Conservation (phyloP, 2,888 invertebrate genomes). For the Eueremaeus valkanovi region DNA sequence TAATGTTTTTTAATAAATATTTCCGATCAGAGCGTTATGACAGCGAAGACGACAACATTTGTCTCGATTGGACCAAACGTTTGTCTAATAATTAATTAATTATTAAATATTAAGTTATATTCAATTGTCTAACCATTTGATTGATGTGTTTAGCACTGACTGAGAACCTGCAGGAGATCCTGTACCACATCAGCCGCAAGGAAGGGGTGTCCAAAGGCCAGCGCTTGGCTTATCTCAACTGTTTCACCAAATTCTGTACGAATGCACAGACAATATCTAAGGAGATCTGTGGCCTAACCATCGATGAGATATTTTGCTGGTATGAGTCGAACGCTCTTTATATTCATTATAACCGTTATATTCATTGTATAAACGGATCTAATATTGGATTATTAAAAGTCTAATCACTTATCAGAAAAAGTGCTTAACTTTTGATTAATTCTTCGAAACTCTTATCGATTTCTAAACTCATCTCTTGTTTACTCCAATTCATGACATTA, state of each 20-base stretch:
- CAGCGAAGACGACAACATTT: constrained; percentile 48
- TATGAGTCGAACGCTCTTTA: constrained; percentile 54
- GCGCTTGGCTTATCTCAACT: constrained; percentile 80
- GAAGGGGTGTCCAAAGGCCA: constrained; percentile 67
- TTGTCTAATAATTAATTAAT: constrained; percentile 17
- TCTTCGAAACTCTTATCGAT: too few species aligned
- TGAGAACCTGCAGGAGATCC: constrained; percentile 60
- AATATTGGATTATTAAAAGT: too few species aligned
- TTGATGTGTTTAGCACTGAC: constrained; percentile 54
- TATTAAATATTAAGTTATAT: constrained; percentile 36
- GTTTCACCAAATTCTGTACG: constrained; percentile 71
- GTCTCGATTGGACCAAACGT: constrained; percentile 48
- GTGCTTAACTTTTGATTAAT: background rate
- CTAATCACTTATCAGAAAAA: too few species aligned
- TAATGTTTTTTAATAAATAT: constrained; percentile 35
- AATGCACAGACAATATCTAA: constrained; percentile 9
- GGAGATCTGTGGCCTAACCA: constrained; percentile 64
- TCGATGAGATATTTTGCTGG: constrained; percentile 78
- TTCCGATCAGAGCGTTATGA: constrained; percentile 46
- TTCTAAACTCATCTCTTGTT: too few species aligned
- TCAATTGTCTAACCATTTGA: constrained; percentile 44
- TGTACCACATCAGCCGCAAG: constrained; percentile 61
- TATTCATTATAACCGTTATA: too few species aligned
- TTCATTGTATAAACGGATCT: too few species aligned
- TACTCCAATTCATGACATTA: too few species aligned